Conservation (phyloP, 2,113 vertebrate genomes). For the Lepisosteus oculatus region DNA sequence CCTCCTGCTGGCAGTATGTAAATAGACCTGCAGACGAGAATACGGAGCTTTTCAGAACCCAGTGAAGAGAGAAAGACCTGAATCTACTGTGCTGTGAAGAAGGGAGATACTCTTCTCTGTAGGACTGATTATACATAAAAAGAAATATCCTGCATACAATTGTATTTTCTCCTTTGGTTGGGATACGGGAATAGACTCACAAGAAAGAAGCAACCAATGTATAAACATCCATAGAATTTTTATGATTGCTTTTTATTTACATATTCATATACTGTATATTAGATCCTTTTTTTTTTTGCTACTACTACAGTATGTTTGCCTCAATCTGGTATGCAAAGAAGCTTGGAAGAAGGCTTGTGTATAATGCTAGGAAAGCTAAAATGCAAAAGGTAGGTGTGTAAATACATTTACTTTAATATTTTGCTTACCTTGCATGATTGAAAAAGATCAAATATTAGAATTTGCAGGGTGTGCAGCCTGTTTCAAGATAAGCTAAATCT, state of each 20-base stretch:
- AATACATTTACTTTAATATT: not conserved
- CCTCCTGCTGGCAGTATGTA: slow-evolving; percentile 72
- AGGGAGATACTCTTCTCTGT: no score
- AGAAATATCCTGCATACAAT: no score
- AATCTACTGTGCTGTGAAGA: slow-evolving; percentile 28
- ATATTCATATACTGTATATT: slow-evolving; percentile 32
- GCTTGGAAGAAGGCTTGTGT: slow-evolving; percentile 91
- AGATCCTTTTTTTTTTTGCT: slow-evolving; percentile 34
- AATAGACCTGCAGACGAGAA: slow-evolving; percentile 72
- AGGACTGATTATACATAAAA: no score
- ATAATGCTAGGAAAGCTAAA: slow-evolving; percentile 91
- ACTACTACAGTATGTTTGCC: slow-evolving; percentile 77
- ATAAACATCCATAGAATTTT: slow-evolving; percentile 33
- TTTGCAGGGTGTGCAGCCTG: no score
- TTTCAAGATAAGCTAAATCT: no score
- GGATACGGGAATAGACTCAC: not conserved
- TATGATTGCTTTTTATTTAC: slow-evolving; percentile 1
- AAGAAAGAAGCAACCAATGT: not conserved
- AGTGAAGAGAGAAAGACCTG: slow-evolving; percentile 56
- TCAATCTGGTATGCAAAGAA: slow-evolving; percentile 98
- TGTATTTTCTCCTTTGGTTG: not conserved
- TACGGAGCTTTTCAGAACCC: slow-evolving; percentile 41
- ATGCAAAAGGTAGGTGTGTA: slow-evolving; percentile 77
- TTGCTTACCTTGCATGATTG: no score
- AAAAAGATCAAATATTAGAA: no score